These are phyloP conservation scores for Nanorana parkeri DNA, from an alignment of 2,113 vertebrate species.

Conservation along the genomic window DNA sequence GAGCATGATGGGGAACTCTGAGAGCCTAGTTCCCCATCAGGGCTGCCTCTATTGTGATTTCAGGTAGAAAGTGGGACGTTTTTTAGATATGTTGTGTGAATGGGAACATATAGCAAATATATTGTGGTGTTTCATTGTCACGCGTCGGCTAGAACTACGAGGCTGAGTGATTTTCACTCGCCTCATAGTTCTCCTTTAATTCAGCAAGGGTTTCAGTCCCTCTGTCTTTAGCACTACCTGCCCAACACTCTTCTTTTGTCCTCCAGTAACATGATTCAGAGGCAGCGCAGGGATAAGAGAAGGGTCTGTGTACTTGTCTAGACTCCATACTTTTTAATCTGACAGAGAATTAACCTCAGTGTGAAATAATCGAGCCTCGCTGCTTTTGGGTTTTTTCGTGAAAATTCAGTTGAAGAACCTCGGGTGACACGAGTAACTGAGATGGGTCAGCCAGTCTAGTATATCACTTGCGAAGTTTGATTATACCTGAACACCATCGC, in stretches of 20 bases:
- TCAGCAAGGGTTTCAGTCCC: background rate
- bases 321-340: slow-evolving; percentile 30
- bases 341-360: slow-evolving; percentile 39
- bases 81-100: too few species aligned
- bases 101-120: too few species aligned
- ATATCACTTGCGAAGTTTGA: slow-evolving; percentile 36
- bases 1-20: too few species aligned
- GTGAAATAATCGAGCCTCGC: slow-evolving; percentile 27
- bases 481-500: slow-evolving; percentile 39
- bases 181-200: too few species aligned
- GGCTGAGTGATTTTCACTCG: too few species aligned
- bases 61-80: too few species aligned
- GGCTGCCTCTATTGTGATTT: too few species aligned
- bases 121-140: too few species aligned
- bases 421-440: slow-evolving; percentile 15
- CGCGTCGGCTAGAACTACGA: too few species aligned
- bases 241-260: background rate
- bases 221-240: background rate
- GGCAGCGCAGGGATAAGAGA: background rate
- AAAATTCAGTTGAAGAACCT: background rate
- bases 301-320: background rate
- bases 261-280: slow-evolving; percentile 3
- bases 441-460: background rate
- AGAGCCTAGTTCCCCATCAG: too few species aligned
- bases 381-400: background rate